Percentiles rank a stretch among this genome's conserved stretches.
These are phyloP conservation scores for Sebastes matsubarae DNA, from an alignment of 2,797 vertebrate genomes.

Conservation along the genomic window DNA sequence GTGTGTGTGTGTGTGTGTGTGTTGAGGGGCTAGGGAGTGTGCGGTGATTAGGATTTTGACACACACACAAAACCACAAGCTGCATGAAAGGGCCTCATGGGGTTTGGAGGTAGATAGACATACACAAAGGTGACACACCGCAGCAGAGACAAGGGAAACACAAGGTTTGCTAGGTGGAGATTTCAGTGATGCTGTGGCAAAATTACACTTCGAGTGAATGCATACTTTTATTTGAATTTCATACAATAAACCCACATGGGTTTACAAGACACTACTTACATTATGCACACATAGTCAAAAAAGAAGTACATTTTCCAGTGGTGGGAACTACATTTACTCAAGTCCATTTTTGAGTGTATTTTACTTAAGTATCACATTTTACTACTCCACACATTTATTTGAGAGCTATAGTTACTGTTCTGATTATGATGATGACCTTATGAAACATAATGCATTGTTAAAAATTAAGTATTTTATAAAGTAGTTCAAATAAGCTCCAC, in stretches of 20 bases:
- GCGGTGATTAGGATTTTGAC: slow-evolving; percentile 70
- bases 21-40: background rate
- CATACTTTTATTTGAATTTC: background rate
- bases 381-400: background rate
- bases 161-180: background rate
- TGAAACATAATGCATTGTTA: background rate
- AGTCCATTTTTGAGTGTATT: background rate
- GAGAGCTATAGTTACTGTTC: background rate
- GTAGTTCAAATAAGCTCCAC: background rate
- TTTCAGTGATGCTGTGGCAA: background rate
- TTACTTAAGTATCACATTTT: background rate
- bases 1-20: slow-evolving; percentile 10
- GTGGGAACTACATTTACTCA: background rate
- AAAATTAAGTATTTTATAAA: background rate
- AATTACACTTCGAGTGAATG: background rate
- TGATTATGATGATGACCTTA: background rate
- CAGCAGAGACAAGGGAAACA: slow-evolving; percentile 27
- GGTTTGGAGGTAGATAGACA: slow-evolving; percentile 46
- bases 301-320: background rate
- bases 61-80: slow-evolving; percentile 61
- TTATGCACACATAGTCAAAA: background rate
- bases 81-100: slow-evolving; percentile 58
- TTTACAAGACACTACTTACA: background rate
- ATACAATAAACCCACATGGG: background rate
- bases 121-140: slow-evolving; percentile 50